Evolutionary conservation across 2,888 invertebrate genomes (phyloP).

Genomic region (Sicus ferrugineus): DNA sequence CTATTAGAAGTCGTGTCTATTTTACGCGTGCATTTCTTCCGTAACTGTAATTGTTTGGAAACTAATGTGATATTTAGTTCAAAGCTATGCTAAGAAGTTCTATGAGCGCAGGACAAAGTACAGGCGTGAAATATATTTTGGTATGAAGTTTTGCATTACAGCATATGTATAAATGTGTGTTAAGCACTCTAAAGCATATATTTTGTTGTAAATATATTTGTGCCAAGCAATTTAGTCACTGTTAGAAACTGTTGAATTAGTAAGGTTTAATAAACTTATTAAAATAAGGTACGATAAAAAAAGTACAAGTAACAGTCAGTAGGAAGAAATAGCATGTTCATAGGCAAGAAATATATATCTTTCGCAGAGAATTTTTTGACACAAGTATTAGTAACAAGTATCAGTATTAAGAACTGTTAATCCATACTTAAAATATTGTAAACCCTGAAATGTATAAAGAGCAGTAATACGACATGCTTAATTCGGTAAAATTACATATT

Average conservation of each 20-base stretch:
- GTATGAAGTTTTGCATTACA: constrained; percentile 1
- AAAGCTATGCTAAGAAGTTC: constrained; percentile 14
- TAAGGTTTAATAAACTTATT: not conserved
- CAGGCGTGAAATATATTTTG: not conserved
- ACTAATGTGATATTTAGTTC: constrained; percentile 29
- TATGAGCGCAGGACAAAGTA: not conserved
- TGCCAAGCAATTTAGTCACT: constrained; percentile 2
- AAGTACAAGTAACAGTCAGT: too few species aligned
- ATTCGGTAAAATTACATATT: too few species aligned
- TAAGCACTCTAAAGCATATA: too few species aligned
- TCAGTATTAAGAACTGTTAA: too few species aligned
- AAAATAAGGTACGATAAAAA: not conserved
- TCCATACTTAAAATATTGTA: too few species aligned
- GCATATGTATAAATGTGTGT: not conserved
- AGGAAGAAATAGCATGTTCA: too few species aligned
- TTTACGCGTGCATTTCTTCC: not conserved
- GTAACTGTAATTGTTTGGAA: not conserved
- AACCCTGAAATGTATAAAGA: too few species aligned
- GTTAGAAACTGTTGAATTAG: not conserved
- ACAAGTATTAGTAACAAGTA: too few species aligned
- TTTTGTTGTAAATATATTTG: not conserved
- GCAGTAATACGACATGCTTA: too few species aligned
- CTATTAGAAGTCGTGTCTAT: not conserved
- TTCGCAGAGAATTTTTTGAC: too few species aligned
- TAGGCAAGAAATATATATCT: too few species aligned